These are phyloP conservation scores for Drosophila santomea DNA, from an alignment of 1,140 invertebrate species.

Conservation along the genomic window DNA sequence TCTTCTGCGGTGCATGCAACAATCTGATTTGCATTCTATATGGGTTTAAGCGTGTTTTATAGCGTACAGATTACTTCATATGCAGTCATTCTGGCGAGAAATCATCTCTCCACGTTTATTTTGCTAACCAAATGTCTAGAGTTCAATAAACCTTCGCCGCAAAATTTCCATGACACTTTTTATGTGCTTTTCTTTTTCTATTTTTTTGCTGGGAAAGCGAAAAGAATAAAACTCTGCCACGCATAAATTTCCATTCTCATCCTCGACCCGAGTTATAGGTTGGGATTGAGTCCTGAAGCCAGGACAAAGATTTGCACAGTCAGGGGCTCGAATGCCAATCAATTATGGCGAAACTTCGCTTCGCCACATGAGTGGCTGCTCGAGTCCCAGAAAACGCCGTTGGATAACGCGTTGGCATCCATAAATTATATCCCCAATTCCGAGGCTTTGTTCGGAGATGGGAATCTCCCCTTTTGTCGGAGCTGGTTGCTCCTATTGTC, in stretches of 20 bases:
- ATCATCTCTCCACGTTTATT: slow-evolving; percentile 16
- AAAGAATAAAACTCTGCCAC: slow-evolving; percentile 29
- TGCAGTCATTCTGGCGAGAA: not conserved
- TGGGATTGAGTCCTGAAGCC: slow-evolving; percentile 37
- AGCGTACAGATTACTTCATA: not conserved
- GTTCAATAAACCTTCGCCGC: slow-evolving; percentile 66
- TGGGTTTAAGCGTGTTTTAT: not conserved
- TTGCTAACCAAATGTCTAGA: slow-evolving; percentile 27
- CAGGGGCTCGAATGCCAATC: slow-evolving; percentile 50
- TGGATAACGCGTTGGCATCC: slow-evolving; percentile 72
- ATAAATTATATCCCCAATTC: slow-evolving; percentile 63
- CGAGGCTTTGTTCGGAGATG: slow-evolving; percentile 21
- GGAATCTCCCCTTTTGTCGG: slow-evolving; percentile 24
- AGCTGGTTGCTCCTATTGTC: slow-evolving; percentile 36
- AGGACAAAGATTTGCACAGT: slow-evolving; percentile 49
- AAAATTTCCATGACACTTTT: slow-evolving; percentile 38
- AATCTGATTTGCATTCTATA: slow-evolving; percentile 19
- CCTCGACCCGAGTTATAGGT: not conserved
- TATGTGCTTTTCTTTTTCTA: not conserved
- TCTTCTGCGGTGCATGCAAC: slow-evolving; percentile 1
- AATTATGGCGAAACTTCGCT: slow-evolving; percentile 45
- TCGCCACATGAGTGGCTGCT: slow-evolving; percentile 19
- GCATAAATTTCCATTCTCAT: slow-evolving; percentile 45
- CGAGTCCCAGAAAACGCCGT: slow-evolving; percentile 51
- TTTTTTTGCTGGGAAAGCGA: not conserved